Base-by-base conservation (phyloP, 2,797 vertebrate genomes). In the Coreius guichenoti region DNA sequence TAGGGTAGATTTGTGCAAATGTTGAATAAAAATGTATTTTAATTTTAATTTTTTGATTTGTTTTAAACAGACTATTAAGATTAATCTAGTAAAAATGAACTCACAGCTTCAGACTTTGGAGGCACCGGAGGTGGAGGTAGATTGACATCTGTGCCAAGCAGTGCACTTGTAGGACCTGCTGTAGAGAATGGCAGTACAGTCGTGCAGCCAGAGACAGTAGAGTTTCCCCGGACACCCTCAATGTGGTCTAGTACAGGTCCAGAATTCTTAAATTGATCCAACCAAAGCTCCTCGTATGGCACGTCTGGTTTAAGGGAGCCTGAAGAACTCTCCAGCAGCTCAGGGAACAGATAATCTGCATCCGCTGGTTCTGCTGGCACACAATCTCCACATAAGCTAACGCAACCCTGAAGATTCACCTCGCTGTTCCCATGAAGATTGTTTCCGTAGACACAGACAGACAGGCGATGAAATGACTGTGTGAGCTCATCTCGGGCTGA, bases 21-120 rank as follows among this genome's bases (percentile, higher is more conserved):
- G 13, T 26, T 17, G 9, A 39, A 1, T 78, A 58, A 36, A 16
- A 58, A 3, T 8, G 4, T 3, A 0, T 47, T 47, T 43, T n/a
- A n/a, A n/a, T n/a, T n/a, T n/a, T n/a, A n/a, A n/a, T n/a, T n/a
- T n/a, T n/a, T n/a, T n/a, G n/a, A n/a, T n/a, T n/a, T n/a, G n/a
- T n/a, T n/a, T n/a, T n/a, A n/a, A n/a, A n/a, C n/a, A n/a, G n/a
- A 45, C 12, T 39, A 39, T 16, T 16, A 5, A 16, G 14, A 23
- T 58, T 14, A 33, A 33, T 21, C 29, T 11, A 49, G 19, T 69
- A n/a, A 36, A 36, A 63, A 81, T 81, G 13, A 69, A 99, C 98
- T 98, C 95, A 99, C 98, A 90, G 98, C 98, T 97, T 99, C 98
- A 90, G 98, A 99, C 92, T 99, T 99, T 88, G 98, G 98, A 93